Conservation (phyloP, 1,140 invertebrate genomes). For the Eurosta solidaginis region DNA sequence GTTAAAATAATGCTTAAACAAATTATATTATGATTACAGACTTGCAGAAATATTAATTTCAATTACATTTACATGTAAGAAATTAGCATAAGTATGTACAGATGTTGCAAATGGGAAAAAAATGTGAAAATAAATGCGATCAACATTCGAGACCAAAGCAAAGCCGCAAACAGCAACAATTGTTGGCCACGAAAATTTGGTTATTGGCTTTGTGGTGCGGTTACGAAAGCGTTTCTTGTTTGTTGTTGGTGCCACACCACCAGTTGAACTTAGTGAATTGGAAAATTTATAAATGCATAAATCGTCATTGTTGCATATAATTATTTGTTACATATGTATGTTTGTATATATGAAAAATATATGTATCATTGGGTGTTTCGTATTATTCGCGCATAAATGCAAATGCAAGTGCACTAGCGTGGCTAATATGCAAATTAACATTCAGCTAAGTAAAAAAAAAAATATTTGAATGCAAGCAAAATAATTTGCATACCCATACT, state of each 20-base stretch:
- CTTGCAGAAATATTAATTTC: background rate
- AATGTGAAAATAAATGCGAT: background rate
- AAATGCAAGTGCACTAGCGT: slow-evolving; percentile 19
- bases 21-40: too few relatives aligned
- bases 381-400: background rate
- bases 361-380: too few relatives aligned
- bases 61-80: background rate
- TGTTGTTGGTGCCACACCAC: background rate
- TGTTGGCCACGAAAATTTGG: background rate
- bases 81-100: background rate
- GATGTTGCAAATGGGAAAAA: background rate
- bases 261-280: slow-evolving; percentile 11
- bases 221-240: background rate
- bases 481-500: too few relatives aligned
- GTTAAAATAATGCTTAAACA: too few relatives aligned
- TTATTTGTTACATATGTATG: background rate
- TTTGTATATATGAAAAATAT: background rate
- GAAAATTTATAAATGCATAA: slow-evolving; percentile 20
- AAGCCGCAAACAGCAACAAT: background rate
- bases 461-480: background rate
- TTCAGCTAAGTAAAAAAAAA: background rate
- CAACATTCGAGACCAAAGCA: background rate
- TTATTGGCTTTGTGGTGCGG: background rate
- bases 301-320: slow-evolving; percentile 7
- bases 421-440: slow-evolving; percentile 14